Evolutionary conservation across 1,140 invertebrate genomes (phyloP), one percentile per base, ranked within the genome.

Genomic region (Drosophila leontia): DNA sequence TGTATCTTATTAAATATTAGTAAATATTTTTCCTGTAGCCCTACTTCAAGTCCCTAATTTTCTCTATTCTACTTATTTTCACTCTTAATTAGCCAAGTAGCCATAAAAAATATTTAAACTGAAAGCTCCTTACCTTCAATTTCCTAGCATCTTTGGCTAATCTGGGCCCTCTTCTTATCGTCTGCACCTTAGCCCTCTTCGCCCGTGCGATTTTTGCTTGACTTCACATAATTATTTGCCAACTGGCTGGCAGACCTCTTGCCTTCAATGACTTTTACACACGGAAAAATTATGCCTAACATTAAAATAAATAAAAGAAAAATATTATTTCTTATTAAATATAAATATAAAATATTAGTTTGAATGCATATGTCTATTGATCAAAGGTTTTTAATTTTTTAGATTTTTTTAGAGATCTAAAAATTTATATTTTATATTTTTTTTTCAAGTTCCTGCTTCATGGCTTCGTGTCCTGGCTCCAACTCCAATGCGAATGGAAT

Each of bases 221-320:
- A 80, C 72, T 84, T 84, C 57, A 64, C 68, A 80, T 85, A 81
- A 80, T 85, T 85, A 80, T 85, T 78, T 84, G 77, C 78, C 76
- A 78, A 75, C 70, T 63, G 65, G 47, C 79, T 65, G 60, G 44
- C 72, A 68, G 68, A 53, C 29, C 71, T 60, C 56, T 29, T 47
- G 47, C 23, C 35, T 50, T 51, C 44, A 50, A 50, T 78, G 75
- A 34, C 42, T 67, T 42, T n/a, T 60, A 8, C 56, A 64, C 56
- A 17, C 15, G 0, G 26, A 34, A 23, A 64, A 34, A 23, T 9
- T 7, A 32, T 6, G 0, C 6, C 9, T 11, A 11, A 12, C 5
- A 12, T 19, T 23, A 19, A 2, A 32, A 5, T 6, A 48, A 48
- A 48, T 15, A 9, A 7, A 3, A 9, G 6, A 50, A 50, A 9